Conservation (phyloP, 2,113 vertebrate genomes). For the Gasterosteus nipponicus region DNA sequence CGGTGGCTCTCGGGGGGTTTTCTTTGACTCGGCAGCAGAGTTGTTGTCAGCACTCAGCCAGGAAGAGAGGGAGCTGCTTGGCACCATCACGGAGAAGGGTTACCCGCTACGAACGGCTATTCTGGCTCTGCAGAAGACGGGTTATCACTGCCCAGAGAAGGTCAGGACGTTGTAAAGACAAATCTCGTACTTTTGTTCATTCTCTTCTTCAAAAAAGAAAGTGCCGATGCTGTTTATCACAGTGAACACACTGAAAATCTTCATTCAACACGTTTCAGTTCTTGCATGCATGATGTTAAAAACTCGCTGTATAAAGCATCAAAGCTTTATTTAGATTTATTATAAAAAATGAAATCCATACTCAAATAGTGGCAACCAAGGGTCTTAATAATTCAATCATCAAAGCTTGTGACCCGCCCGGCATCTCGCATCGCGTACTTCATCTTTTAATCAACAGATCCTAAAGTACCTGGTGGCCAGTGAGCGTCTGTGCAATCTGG, state of each 20-base stretch:
- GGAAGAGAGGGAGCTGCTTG: conserved; percentile 91
- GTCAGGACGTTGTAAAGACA: conserved; percentile 61
- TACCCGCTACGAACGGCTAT: conserved; percentile 89
- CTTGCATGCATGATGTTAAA: too few relatives aligned
- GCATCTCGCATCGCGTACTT: background rate
- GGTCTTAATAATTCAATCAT: background rate
- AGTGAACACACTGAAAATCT: too few relatives aligned
- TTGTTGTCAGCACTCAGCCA: conserved; percentile 89
- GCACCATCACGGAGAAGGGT: conserved; percentile 86
- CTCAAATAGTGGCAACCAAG: background rate
- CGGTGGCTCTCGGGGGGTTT: conserved; percentile 54
- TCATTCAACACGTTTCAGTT: too few relatives aligned
- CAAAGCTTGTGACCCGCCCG: background rate
- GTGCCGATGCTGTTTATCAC: too few relatives aligned
- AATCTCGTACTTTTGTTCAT: background rate
- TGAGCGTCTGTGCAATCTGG: conserved; percentile 88
- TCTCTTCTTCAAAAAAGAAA: background rate
- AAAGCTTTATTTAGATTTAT: too few relatives aligned
- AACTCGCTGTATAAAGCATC: too few relatives aligned
- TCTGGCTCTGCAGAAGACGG: conserved; percentile 90
- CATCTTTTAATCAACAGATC: conserved; percentile 78
- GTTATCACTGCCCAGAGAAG: conserved; percentile 87
- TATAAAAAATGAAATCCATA: too few relatives aligned
- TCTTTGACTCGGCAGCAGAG: conserved; percentile 82
- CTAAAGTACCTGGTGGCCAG: conserved; percentile 88